Evolutionary conservation across 2,888 invertebrate species (phyloP), one percentile per base, ranked within the genome.

Genomic region (Eristalinus aeneus): DNA sequence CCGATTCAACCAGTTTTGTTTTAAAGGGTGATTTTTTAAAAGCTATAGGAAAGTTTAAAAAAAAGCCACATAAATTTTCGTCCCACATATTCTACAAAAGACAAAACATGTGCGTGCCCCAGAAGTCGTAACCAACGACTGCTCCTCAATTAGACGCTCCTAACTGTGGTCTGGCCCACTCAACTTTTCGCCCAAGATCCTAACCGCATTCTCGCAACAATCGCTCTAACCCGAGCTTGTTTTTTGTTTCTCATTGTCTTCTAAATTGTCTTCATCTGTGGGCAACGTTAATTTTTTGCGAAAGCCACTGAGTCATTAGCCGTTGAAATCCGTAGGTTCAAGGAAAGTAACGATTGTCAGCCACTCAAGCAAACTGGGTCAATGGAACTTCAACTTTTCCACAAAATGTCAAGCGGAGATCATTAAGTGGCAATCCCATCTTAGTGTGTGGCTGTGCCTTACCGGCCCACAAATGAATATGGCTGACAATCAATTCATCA

Each of bases 401-500:
- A 73, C 53, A 63, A 22, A 16, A 54, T 36, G 54, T 36, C 12
- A 64, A 58, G 31, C 36, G 58, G 39, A 8, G 64, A 65, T 74
- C 64, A 65, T 58, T 65, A 60, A 32, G 32, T 39, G 67, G 16
- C 75, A 46, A 75, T 67, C 75, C 60, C 67, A 31, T 39, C 22
- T 53, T 27, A 11, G 61, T 34, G 11, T 27, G 20, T 34, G 27
- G 12, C 11, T 54, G 27, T 39, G 31, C 60, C 23, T 63, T 53
- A 27, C 16, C 75, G n/a, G 46, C 75, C 75, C 75, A 75, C 67
- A 39, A 58, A 54, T 16, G 56, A 34, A 73, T 16, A 46, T 46
- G 46, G 46, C 46, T 46, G 46, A 46, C 16, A 46, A 46, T 46
- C 16, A 46, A 46, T 46, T 16, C 46, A 4, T 46, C 46, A 46